Evolutionary conservation across 2,888 invertebrate species (phyloP).

Genomic region (Drosophila diplacantha): DNA sequence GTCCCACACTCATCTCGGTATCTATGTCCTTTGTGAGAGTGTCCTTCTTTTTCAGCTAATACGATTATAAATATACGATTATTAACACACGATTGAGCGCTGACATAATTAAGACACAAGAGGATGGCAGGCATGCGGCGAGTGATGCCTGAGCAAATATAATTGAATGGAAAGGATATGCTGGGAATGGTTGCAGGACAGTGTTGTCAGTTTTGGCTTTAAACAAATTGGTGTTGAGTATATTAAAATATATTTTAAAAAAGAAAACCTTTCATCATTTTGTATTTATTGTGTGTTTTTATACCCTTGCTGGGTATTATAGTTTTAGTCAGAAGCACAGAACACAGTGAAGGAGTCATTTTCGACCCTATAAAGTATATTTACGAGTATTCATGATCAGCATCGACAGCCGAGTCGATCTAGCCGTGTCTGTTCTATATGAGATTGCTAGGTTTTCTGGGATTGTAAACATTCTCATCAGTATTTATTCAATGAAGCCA

Average conservation of each 20-base stretch:
- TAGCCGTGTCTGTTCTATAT: too few species aligned
- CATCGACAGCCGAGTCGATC: too few species aligned
- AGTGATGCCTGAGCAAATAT: constrained; percentile 47
- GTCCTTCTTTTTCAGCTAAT: constrained; percentile 61
- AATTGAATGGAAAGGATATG: not conserved
- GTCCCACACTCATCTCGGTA: constrained; percentile 9
- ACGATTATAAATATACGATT: constrained; percentile 75
- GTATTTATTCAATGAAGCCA: too few species aligned
- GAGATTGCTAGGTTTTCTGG: not conserved
- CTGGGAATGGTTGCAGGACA: not conserved
- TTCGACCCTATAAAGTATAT: too few species aligned
- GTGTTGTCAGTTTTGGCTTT: not conserved
- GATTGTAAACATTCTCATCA: too few species aligned
- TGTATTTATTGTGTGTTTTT: too few species aligned
- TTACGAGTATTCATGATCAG: too few species aligned
- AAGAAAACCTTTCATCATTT: too few species aligned
- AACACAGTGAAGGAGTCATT: too few species aligned
- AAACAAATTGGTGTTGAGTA: fast-evolving
- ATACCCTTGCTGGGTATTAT: too few species aligned
- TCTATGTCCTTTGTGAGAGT: constrained; percentile 14
- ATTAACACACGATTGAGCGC: constrained; percentile 73
- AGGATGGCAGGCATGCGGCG: constrained; percentile 25
- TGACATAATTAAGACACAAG: constrained; percentile 71
- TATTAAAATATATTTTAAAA: not conserved
- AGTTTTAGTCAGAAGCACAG: too few species aligned